Percentiles rank a stretch among this genome's conserved stretches.
phyloP scores from a whole-genome alignment of 2,888 invertebrate genomes.

The Cotesia congregata region DNA sequence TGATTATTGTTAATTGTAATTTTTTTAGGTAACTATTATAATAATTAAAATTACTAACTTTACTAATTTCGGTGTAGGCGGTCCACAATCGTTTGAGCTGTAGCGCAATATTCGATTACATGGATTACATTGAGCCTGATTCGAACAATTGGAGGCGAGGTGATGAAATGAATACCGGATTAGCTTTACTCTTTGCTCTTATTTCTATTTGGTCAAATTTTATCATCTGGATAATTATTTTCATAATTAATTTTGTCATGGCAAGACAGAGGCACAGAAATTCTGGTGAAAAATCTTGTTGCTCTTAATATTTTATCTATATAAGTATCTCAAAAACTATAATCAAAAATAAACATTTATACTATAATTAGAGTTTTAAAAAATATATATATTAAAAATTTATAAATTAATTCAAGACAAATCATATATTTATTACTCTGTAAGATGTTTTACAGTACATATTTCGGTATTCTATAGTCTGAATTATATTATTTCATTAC shows the following conservation, averaged over 20 bases:
- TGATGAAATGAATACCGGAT: slow-evolving; percentile 81
- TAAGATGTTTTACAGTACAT: slow-evolving; percentile 52
- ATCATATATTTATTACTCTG: neutral
- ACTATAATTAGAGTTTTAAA: neutral
- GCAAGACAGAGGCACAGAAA: slow-evolving; percentile 60
- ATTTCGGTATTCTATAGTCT: slow-evolving; percentile 52
- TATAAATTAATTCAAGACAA: neutral
- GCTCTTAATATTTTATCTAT: slow-evolving; percentile 48
- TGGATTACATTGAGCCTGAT: slow-evolving; percentile 86
- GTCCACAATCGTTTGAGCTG: slow-evolving; percentile 80
- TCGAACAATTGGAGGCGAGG: slow-evolving; percentile 77
- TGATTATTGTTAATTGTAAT: neutral
- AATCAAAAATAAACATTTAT: no score
- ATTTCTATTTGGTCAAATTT: slow-evolving; percentile 77
- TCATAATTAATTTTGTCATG: slow-evolving; percentile 73
- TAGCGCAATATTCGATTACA: slow-evolving; percentile 83
- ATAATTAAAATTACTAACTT: neutral
- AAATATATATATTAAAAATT: neutral
- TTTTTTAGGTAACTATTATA: no score
- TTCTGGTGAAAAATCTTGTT: slow-evolving; percentile 55
- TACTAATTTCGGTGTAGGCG: slow-evolving; percentile 51
- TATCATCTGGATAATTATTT: slow-evolving; percentile 73
- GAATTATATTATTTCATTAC: slow-evolving; percentile 43
- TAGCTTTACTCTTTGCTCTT: slow-evolving; percentile 78
- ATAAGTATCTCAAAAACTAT: no score